Evolutionary conservation across 2,888 invertebrate genomes (phyloP).

Genomic region (Lasioglossum oenotherae): DNA sequence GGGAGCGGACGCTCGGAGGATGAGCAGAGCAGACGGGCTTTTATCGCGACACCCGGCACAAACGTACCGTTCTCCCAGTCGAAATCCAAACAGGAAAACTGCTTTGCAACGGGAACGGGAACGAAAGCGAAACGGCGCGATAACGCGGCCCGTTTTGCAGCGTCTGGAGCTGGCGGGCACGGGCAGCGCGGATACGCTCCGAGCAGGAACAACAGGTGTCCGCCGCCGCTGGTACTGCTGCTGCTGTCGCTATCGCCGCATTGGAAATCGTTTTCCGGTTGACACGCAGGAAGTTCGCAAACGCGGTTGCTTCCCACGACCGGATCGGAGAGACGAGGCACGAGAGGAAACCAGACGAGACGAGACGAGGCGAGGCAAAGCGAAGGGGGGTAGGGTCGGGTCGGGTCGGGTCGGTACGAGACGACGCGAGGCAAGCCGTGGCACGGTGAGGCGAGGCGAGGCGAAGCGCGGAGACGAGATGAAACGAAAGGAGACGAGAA

Average conservation of each 20-base stretch:
- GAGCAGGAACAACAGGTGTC: slow-evolving; percentile 44
- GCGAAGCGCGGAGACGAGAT: neutral
- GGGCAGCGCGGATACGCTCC: neutral
- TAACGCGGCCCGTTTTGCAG: neutral
- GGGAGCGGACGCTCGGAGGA: neutral
- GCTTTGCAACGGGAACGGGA: neutral
- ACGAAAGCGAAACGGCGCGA: slow-evolving; percentile 9
- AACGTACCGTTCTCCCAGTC: neutral
- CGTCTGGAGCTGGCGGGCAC: neutral
- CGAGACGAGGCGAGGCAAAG: neutral
- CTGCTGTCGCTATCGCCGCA: neutral
- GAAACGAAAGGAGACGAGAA: slow-evolving; percentile 14
- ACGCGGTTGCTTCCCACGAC: slow-evolving; percentile 20
- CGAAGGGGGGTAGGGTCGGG: neutral
- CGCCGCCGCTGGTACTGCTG: neutral
- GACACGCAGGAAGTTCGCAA: slow-evolving; percentile 6
- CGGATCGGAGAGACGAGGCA: neutral
- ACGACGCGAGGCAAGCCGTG: neutral
- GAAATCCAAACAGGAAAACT: neutral
- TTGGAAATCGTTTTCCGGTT: slow-evolving; percentile 7
- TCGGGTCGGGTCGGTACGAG: neutral
- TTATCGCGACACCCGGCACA: neutral
- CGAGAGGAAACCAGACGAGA: neutral
- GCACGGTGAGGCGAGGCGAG: neutral
- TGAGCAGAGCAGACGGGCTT: neutral